Conservation (phyloP, 2,797 vertebrate genomes). For the Bovichtus diacanthus region DNA sequence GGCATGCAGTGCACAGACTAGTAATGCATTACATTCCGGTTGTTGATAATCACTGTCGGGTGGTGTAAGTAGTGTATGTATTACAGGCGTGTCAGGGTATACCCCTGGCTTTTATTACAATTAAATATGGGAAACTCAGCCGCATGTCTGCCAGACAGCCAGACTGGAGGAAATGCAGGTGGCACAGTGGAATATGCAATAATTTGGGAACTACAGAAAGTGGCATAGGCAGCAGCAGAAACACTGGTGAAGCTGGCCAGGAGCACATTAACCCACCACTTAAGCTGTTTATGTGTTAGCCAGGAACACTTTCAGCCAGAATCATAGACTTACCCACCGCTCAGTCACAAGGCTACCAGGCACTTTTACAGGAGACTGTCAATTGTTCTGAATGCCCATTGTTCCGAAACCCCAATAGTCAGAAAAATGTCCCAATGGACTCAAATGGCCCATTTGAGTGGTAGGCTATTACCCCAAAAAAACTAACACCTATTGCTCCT, state of each 20-base stretch:
- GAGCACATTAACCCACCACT: slow-evolving; percentile 16
- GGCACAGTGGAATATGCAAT: slow-evolving; percentile 8
- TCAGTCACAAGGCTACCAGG: neutral
- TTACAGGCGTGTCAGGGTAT: neutral
- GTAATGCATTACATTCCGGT: neutral
- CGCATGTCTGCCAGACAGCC: neutral
- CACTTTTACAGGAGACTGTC: neutral
- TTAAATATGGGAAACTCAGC: neutral
- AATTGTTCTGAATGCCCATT: too few relatives aligned
- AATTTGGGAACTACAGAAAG: slow-evolving; percentile 18
- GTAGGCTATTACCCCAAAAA: too few relatives aligned
- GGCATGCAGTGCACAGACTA: neutral
- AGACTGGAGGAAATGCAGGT: slow-evolving; percentile 9
- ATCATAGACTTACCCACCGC: neutral
- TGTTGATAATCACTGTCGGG: neutral
- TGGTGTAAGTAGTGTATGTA: neutral
- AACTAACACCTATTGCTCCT: too few relatives aligned
- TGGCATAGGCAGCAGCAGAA: neutral
- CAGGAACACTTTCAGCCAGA: neutral
- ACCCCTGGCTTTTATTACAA: neutral
- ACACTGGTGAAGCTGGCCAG: slow-evolving; percentile 4
- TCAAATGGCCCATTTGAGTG: too few relatives aligned
- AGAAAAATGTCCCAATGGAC: too few relatives aligned
- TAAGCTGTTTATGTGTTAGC: slow-evolving; percentile 8
- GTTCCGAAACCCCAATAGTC: too few relatives aligned